Evolutionary conservation across 2,888 invertebrate genomes (phyloP), one percentile per base, ranked within the genome.

Genomic region (Stratiomys singularior): DNA sequence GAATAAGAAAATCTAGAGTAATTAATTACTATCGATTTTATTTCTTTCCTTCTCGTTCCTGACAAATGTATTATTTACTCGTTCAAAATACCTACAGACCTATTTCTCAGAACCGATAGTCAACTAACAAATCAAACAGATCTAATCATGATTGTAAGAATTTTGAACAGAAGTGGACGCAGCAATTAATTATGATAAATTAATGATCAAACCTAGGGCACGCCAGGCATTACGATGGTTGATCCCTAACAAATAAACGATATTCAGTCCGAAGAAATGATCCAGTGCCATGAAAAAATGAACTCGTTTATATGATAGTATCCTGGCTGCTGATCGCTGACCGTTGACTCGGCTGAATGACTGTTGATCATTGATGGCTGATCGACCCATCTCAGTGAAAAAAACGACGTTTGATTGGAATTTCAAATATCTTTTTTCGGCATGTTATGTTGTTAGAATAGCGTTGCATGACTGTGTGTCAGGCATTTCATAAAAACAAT

Each of bases 151-250:
- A 74, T 60, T 30, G 58, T 23, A 30, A 44, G 47, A 77, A 37
- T 37, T 37, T 63, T 23, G 27, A 77, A 77, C 77, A 77, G 58
- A 69, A 77, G 77, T 77, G 69, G 77, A 69, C 77, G 44, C 37
- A 77, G 37, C 76, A 79, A 79, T 79, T 79, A 79, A 79, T 79
- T 79, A 77, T 79, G 77, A 79, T 77, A 52, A 79, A 79, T 79
- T 79, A 79, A 79, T 79, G 79, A 72, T 79, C 63, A 58, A 58
- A 58, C 58, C 76, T 74, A 79, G 76, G 72, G 30, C 76, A 76
- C 60, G 58, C 60, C 25, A 76, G 71, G 72, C 67, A 60, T 69
- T 79, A 69, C 44, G 27, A 56, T 47, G 47, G 58, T 21, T 60
- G 74, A 44, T 60, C 37, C 18, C 74, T 15, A 30, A 37, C 5